Conservation (phyloP, 2,888 invertebrate species). For the Mesorhabditis belari region DNA sequence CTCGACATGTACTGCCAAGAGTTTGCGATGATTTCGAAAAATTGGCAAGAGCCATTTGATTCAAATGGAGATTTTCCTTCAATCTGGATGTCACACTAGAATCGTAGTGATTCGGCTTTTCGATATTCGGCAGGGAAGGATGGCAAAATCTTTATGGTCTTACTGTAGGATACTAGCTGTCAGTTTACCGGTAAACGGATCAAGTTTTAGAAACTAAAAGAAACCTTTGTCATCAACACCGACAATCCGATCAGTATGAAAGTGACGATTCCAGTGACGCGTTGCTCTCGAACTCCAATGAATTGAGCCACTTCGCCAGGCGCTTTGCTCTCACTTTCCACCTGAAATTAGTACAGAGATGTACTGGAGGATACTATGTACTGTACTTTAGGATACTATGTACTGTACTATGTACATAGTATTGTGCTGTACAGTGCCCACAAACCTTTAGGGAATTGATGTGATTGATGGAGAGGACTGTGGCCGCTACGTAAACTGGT, state of each 20-base stretch:
- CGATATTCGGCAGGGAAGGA: no score
- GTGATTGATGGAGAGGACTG: conserved; percentile 92
- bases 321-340: conserved; percentile 90
- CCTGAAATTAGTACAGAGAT: conserved; percentile 56
- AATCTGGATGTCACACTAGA: no score
- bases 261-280: conserved; percentile 83
- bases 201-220: background rate
- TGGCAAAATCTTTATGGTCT: no score
- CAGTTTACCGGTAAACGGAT: no score
- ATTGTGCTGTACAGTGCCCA: no score
- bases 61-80: no score
- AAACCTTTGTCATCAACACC: conserved; percentile 77
- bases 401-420: background rate
- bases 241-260: conserved; percentile 88
- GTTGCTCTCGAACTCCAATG: conserved; percentile 85
- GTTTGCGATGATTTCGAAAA: no score
- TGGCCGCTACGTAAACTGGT: conserved; percentile 78
- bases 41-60: no score
- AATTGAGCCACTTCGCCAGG: conserved; percentile 95
- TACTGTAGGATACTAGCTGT: no score
- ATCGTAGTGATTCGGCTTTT: no score
- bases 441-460: conserved; percentile 75
- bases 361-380: background rate
- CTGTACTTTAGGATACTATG: background rate
- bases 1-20: no score